Evolutionary conservation across 2,888 invertebrate genomes (phyloP).

Genomic region (Caenorhabditis panamensis): DNA sequence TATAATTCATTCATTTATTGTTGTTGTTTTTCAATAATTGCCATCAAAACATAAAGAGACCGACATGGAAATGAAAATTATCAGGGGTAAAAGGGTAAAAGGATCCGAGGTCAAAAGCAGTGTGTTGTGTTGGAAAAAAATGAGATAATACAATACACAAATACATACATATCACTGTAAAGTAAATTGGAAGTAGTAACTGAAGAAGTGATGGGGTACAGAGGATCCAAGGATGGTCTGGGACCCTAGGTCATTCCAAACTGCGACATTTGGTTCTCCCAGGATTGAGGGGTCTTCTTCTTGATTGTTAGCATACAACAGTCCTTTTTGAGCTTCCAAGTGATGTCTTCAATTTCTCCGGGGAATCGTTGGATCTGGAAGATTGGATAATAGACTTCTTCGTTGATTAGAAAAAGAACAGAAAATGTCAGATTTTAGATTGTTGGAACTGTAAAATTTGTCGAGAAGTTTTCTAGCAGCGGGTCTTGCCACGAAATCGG

Average conservation of each 20-base stretch:
- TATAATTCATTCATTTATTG: background rate
- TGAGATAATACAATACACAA: too few species aligned
- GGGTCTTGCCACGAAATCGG: too few species aligned
- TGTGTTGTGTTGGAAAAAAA: background rate
- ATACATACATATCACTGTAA: background rate
- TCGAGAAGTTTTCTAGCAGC: too few species aligned
- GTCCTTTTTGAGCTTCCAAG: slow-evolving; percentile 70
- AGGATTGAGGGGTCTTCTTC: slow-evolving; percentile 66
- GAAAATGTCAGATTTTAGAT: too few species aligned
- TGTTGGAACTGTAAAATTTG: too few species aligned
- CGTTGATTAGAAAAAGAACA: too few species aligned
- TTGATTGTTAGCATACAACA: slow-evolving; percentile 66
- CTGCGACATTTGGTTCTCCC: slow-evolving; percentile 69
- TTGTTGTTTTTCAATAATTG: background rate
- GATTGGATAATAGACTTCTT: too few species aligned
- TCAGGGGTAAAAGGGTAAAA: background rate
- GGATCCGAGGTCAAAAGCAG: background rate
- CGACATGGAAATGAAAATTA: slow-evolving; percentile 8
- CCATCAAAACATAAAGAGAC: background rate
- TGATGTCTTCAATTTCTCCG: slow-evolving; percentile 63
- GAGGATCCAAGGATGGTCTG: too few species aligned
- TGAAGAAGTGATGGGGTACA: background rate
- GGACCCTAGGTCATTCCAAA: slow-evolving; percentile 66
- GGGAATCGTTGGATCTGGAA: slow-evolving; percentile 64
- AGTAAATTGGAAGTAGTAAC: background rate